Evolutionary conservation across 2,888 invertebrate species (phyloP), one percentile per base, ranked within the genome.

Genomic region (Drosophila maculinotata): DNA sequence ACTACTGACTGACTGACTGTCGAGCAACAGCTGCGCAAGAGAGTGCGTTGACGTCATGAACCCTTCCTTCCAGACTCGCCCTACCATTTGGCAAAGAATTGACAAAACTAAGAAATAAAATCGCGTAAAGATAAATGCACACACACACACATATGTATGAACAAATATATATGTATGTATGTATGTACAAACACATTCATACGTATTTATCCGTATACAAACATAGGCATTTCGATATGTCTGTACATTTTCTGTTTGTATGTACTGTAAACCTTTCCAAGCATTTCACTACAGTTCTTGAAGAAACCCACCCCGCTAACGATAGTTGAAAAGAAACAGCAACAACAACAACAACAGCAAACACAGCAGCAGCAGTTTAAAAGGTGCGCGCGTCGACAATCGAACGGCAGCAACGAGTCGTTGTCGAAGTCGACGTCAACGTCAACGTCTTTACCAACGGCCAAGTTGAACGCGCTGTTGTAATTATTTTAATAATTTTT

Each of bases 401-500:
- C 52, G 67, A 72, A 60, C 75, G 56, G 77, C 76, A 59, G 64
- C 70, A 54, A 44, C 57, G 63, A 73, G 59, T 65, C 57, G 60
- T 63, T 67, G 69, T 79, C 81, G 66, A 74, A 71, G 71, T 30
- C 62, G 42, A 56, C 59, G 58, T 41, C 59, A 54, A 41, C 47
- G 31, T 66, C 60, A 67, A 69, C 79, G 58, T 79, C 76, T 79
- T 79, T 67, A 75, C 79, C 68, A 59, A 74, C 45, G 71, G 68
- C 78, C 71, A 71, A 77, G 75, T 76, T 79, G 77, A 76, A 78
- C 73, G 75, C 77, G 77, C 84, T 81, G 77, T 83, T 83, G 83
- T 83, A 83, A 83, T 83, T 83, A 83, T 83, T 83, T 87, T 81
- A 84, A 86, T 83, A 84, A 76, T 76, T 69, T 81, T 80, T 80